Evolutionary conservation across 2,797 vertebrate species (phyloP), one percentile per base, ranked within the genome.

Genomic region (Microcaecilia unicolor): DNA sequence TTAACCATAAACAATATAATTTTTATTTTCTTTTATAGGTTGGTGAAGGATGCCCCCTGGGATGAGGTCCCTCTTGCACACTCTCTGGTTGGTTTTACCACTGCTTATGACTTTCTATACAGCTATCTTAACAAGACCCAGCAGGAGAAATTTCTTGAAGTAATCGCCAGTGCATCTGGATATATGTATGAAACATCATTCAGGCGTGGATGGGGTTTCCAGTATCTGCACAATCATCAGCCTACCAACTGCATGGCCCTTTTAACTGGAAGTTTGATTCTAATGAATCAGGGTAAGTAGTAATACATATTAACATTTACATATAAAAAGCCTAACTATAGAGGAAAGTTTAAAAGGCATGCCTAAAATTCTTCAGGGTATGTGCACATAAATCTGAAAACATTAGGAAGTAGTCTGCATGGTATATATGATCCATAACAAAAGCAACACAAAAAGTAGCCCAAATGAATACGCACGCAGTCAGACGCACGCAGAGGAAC

Each of bases 221-320:
- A 99, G 54, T 99, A 98, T 64, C 80, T 99, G 28, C 96, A 99
- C 72, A 99, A 99, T 53, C 96, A 99, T 65, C 96, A 99, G 60
- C 96, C 96, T 52, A 99, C 96, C 64, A 99, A 99, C 78, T 99
- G 96, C 37, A 89, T 97, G 67, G 96, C 96, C 41, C 80, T 99
- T 40, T 81, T 98, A 46, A 91, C 92, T 3, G 94, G 92, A 56
- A 94, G 91, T 58, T 82, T 99, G 11, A 71, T 98, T 38, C 83
- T 95, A 61, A 95, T 99, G 91, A 92, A 90, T 58, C 92, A 98
- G 88, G 96, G 95, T 99, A 35, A 37, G 74, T 74, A 23, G 35
- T 49, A 34, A 46, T n/a, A n/a, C n/a, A n/a, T n/a, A n/a, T n/a
- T n/a, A n/a, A n/a, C n/a, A n/a, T n/a, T n/a, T n/a, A n/a, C n/a